phyloP scores from a whole-genome alignment of 1,140 invertebrate species.

The Paracyclopina nana region DNA sequence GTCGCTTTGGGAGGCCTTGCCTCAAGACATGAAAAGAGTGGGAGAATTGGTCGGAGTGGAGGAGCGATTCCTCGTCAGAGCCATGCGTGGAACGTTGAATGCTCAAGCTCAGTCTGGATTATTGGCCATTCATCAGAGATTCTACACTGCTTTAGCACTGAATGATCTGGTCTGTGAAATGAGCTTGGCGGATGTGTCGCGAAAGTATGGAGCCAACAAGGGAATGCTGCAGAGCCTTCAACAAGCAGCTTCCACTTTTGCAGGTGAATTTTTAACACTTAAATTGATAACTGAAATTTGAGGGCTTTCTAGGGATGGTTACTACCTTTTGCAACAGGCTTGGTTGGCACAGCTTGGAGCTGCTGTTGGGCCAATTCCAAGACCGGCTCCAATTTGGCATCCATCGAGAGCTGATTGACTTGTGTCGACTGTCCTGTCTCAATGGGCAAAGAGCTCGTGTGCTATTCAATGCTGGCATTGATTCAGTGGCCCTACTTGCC shows the following conservation, averaged over 20 bases:
- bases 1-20: conserved; percentile 58
- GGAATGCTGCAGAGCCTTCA: conserved; percentile 77
- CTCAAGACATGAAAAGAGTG: conserved; percentile 56
- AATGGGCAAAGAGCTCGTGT: conserved; percentile 64
- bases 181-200: conserved; percentile 49
- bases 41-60: conserved; percentile 74
- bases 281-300: no score
- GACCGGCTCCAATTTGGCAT: conserved; percentile 82
- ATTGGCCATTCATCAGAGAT: conserved; percentile 38
- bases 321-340: conserved; percentile 74
- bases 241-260: conserved; percentile 84
- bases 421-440: conserved; percentile 61
- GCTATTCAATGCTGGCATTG: conserved; percentile 63
- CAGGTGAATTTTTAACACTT: no score
- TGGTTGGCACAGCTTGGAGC: conserved; percentile 76
- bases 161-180: conserved; percentile 83
- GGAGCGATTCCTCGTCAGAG: conserved; percentile 63
- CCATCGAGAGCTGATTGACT: conserved; percentile 69
- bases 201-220: conserved; percentile 62
- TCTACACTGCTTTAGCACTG: conserved; percentile 76
- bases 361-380: conserved; percentile 79
- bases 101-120: conserved; percentile 29
- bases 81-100: conserved; percentile 45
- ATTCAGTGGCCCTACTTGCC: conserved; percentile 53
- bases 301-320: no score